Evolutionary conservation across 1,140 invertebrate species (phyloP).

Genomic region (Rhysida immarginata): DNA sequence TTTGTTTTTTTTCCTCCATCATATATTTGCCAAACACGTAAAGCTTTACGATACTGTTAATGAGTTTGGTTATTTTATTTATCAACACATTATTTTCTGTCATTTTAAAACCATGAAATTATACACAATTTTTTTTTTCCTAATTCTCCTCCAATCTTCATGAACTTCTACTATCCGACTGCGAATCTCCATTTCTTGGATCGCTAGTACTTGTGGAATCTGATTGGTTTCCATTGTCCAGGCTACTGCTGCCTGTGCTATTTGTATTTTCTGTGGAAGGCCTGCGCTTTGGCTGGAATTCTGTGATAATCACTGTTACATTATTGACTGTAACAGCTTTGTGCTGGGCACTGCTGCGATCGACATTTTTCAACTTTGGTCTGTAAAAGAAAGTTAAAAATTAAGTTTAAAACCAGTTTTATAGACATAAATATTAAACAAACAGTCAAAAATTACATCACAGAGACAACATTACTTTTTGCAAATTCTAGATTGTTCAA

Average conservation of each 20-base stretch:
- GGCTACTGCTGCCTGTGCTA: conserved; percentile 8
- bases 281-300: conserved; percentile 70
- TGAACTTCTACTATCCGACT: conserved; percentile 14
- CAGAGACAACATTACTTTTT: too few species aligned
- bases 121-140: too few species aligned
- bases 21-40: too few species aligned
- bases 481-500: too few species aligned
- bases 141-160: conserved; percentile 2
- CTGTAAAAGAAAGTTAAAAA: conserved; percentile 15
- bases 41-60: too few species aligned
- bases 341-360: conserved; percentile 69
- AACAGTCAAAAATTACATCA: too few species aligned
- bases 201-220: conserved; percentile 16
- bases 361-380: conserved; percentile 75
- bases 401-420: neutral
- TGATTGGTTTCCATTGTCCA: conserved; percentile 15
- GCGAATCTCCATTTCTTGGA: conserved; percentile 12
- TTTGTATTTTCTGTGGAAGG: conserved; percentile 18
- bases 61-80: too few species aligned
- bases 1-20: too few species aligned
- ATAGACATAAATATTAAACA: too few species aligned
- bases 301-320: conserved; percentile 89
- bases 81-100: too few species aligned
- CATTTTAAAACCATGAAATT: too few species aligned
- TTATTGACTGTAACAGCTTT: conserved; percentile 90